Base-by-base conservation (phyloP, 2,888 invertebrate species). In the Agonopterix arenella region DNA sequence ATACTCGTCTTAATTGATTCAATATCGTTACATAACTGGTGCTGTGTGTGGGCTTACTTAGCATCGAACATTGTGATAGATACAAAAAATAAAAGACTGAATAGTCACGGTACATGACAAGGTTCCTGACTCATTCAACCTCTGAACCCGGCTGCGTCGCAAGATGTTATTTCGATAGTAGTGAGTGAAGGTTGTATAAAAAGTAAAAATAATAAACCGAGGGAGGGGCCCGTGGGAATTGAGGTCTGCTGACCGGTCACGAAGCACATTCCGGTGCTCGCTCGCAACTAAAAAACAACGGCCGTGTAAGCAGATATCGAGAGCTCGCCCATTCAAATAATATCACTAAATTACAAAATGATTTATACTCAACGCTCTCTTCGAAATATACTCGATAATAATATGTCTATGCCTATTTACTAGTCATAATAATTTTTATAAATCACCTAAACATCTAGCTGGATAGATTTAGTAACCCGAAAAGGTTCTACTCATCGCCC, bases 1-100 rank as follows among this genome's bases (percentile, higher is more conserved):
- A 68, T 77, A 72, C 68, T 61, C 54, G 72, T 59, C 59, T 70
- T 74, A 76, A 81, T 79, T 74, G 72, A 79, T 81, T 76, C 73
- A 61, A 61, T 64, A 62, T 64, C 53, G 62, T 82, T 84, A 74
- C 73, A 69, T 79, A 82, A 83, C 64, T 57, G 48, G 55, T 66
- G 60, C 63, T 64, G 50, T 70, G 76, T 73, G 75, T 73, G 76
- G 71, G 64, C 70, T 68, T 64, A 62, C 63, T 59, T 62, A 67
- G 11, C 40, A 40, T 11, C 40, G 11, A 40, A 40, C 40, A 13
- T 55, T 57, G 52, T 56, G 53, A 54, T 53, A 52, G 50, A 41
- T 46, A 52, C n/a, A 58, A 53, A 55, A 55, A 48, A 49, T 47
- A 55, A 52, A 50, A 51, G 37, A 48, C 48, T 55, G 54, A 55